Evolutionary conservation across 2,888 invertebrate species (phyloP).

Genomic region (Acronicta psi): DNA sequence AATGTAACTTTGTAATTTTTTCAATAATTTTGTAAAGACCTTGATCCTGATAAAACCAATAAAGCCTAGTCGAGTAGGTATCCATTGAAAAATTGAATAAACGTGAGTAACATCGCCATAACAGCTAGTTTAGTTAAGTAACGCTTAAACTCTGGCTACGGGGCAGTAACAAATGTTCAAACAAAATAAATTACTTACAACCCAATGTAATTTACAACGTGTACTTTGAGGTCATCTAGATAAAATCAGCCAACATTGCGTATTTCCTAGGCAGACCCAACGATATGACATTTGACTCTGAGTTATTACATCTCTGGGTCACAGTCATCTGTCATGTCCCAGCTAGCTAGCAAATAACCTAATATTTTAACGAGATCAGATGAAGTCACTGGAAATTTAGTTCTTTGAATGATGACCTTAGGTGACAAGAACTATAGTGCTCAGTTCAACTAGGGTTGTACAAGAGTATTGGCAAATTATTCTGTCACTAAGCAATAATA

Average conservation of each 20-base stretch:
- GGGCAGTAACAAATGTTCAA: too few species aligned
- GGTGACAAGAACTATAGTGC: too few species aligned
- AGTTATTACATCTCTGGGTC: conserved; percentile 13
- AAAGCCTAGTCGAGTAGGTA: too few species aligned
- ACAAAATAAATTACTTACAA: background rate
- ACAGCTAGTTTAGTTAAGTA: too few species aligned
- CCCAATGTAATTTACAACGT: conserved; percentile 14
- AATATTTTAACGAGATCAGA: conserved; percentile 2
- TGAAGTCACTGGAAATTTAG: background rate
- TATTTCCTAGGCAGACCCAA: conserved; percentile 10
- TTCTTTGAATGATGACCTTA: too few species aligned
- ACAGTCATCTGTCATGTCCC: background rate
- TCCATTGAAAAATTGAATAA: too few species aligned
- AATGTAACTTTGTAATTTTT: conserved; percentile 87
- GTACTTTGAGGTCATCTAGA: conserved; percentile 21
- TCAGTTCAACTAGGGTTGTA: too few species aligned
- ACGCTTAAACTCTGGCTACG: too few species aligned
- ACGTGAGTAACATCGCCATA: too few species aligned
- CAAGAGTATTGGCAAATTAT: too few species aligned
- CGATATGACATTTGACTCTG: conserved; percentile 12
- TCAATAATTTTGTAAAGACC: conserved; percentile 88
- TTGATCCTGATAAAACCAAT: conserved; percentile 85
- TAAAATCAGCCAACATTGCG: conserved; percentile 10
- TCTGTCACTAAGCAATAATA: too few species aligned
- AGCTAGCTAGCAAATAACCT: background rate